Evolutionary conservation across 37 sponge, comb jelly and placozoan genomes (phyloP).

Genomic region (Haliclona indistincta): DNA sequence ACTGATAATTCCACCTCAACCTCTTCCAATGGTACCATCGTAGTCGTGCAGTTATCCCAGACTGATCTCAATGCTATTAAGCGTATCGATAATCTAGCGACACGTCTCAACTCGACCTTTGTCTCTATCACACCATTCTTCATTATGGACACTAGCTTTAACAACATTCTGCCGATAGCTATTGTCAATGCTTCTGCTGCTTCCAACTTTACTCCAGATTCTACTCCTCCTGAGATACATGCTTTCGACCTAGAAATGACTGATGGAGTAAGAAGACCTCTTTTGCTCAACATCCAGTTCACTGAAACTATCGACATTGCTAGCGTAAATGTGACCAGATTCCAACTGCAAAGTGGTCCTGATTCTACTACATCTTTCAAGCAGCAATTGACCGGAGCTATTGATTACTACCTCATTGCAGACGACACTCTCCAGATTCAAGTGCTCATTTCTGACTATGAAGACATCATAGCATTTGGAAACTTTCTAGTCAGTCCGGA

Average conservation of each 20-base stretch:
- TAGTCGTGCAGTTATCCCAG: conserved; percentile 49
- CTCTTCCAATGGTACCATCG: conserved; percentile 61
- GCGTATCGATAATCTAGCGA: conserved; percentile 42
- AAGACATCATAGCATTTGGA: conserved; percentile 51
- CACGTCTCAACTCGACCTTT: conserved; percentile 28
- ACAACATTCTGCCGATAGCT: conserved; percentile 33
- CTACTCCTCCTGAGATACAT: conserved; percentile 56
- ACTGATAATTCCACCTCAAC: conserved; percentile 26
- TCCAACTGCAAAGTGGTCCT: conserved; percentile 50
- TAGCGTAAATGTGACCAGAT: conserved; percentile 46
- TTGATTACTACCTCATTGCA: conserved; percentile 20
- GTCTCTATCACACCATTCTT: conserved; percentile 34
- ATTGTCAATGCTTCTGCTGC: conserved; percentile 24
- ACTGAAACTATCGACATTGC: conserved; percentile 71
- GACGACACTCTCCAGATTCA: conserved; percentile 60
- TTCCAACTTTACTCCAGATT: conserved; percentile 43
- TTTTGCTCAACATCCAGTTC: conserved; percentile 69
- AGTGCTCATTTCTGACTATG: conserved; percentile 62
- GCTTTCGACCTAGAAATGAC: conserved; percentile 81
- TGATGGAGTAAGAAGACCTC: conserved; percentile 60
- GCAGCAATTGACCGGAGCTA: conserved; percentile 44
- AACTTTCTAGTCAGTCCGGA: conserved; percentile 34
- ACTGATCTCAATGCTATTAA: conserved; percentile 74
- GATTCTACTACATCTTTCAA: not conserved
- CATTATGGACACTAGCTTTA: conserved; percentile 61